A percentile compares a stretch with the other conserved stretches of the same genome.
phyloP scores from a whole-genome alignment of 2,888 invertebrate species.

The Quadroppia sp. region DNA sequence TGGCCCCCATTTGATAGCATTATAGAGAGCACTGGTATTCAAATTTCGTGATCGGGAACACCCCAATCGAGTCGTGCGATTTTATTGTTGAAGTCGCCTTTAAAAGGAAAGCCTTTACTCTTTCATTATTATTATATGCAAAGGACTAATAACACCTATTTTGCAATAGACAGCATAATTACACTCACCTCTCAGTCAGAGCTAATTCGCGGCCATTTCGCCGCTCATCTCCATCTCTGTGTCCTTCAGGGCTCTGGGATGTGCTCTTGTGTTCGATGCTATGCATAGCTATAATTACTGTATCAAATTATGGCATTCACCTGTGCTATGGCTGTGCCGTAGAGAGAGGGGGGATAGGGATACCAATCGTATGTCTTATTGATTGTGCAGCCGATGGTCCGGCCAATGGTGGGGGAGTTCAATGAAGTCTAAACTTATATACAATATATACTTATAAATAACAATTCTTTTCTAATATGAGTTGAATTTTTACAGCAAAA shows the following conservation, averaged over 20 bases:
- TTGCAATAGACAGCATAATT: constrained; percentile 23
- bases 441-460: not conserved
- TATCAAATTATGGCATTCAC: constrained; percentile 32
- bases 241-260: constrained; percentile 28
- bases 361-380: constrained; percentile 1
- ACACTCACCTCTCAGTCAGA: constrained; percentile 5
- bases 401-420: constrained; percentile 28
- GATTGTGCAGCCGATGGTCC: not conserved
- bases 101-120: constrained; percentile 1
- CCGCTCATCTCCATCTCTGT: not conserved
- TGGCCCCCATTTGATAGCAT: constrained; percentile 26
- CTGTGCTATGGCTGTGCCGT: not conserved
- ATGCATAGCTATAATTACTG: constrained; percentile 24
- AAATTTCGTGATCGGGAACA: constrained; percentile 35
- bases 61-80: constrained; percentile 33
- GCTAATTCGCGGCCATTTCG: constrained; percentile 16
- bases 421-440: constrained; percentile 16
- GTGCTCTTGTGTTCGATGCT: constrained; percentile 28
- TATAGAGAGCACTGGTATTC: constrained; percentile 25
- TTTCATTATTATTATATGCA: constrained; percentile 16
- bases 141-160: constrained; percentile 19
- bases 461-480: not conserved
- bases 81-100: constrained; percentile 26
- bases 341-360: not conserved
- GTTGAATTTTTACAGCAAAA: too few relatives aligned